These are phyloP conservation scores for Sula dactylatra DNA, from an alignment of 2,113 vertebrate species.

Conservation along the genomic window DNA sequence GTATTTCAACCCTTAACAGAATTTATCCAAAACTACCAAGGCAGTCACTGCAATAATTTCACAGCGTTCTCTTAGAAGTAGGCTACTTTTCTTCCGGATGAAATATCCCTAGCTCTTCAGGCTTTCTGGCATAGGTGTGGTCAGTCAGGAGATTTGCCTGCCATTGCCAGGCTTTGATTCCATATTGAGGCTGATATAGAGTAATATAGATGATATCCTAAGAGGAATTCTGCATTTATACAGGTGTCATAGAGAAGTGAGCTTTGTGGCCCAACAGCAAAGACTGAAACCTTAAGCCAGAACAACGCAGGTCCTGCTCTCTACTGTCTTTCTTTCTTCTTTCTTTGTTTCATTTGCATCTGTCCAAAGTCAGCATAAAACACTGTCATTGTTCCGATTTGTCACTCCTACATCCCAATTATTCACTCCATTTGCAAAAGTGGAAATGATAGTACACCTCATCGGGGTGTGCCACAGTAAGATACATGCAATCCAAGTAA, in stretches of 20 bases:
- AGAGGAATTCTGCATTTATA: not conserved
- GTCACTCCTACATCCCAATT: not conserved
- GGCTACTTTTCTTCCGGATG: not conserved
- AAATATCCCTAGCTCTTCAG: not conserved
- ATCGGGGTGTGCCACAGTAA: not conserved
- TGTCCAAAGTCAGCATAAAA: not conserved
- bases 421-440: not conserved
- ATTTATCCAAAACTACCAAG: not conserved
- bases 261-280: not conserved
- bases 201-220: not conserved
- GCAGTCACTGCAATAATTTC: not conserved
- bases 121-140: not conserved
- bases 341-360: not conserved
- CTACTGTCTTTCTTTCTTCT: not conserved
- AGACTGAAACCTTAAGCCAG: not conserved
- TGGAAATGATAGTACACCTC: not conserved
- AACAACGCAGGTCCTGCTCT: not conserved
- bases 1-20: not conserved
- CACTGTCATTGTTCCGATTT: not conserved
- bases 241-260: not conserved
- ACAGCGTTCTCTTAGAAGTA: not conserved
- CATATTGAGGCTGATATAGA: not conserved
- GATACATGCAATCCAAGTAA: not conserved
- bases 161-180: not conserved
- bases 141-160: not conserved